A percentile compares a stretch with the other conserved stretches of the same genome.
These are phyloP conservation scores for Heteractis magnifica DNA, from an alignment of 92 coral and sea anemone genomes.

Conservation along the genomic window DNA sequence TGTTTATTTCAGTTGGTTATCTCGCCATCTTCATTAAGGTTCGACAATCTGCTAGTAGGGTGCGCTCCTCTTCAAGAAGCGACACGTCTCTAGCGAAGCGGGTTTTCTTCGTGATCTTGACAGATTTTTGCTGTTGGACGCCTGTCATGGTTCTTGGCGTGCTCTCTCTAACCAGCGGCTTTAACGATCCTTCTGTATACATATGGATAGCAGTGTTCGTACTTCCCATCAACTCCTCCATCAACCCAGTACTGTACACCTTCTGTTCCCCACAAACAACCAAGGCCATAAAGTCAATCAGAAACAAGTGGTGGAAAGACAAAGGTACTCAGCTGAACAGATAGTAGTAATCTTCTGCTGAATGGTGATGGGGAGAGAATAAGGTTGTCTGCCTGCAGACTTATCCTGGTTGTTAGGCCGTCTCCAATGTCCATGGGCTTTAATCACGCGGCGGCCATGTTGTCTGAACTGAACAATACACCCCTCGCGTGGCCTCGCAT, in stretches of 20 bases:
- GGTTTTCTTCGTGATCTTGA: conserved; percentile 18
- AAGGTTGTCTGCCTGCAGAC: too few species aligned
- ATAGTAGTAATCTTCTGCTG: too few species aligned
- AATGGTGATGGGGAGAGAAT: too few species aligned
- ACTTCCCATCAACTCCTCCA: conserved; percentile 29
- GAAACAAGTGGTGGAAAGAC: neutral
- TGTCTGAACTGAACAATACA: too few species aligned
- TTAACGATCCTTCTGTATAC: neutral
- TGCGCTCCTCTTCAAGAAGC: conserved; percentile 7
- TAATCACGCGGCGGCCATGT: too few species aligned
- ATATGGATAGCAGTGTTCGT: neutral
- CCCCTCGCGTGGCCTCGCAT: too few species aligned
- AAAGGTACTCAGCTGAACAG: neutral
- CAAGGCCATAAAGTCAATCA: neutral
- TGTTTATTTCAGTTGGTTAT: conserved; percentile 63
- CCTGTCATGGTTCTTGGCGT: neutral
- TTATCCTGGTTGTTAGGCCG: too few species aligned
- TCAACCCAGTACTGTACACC: conserved; percentile 33
- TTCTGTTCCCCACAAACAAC: conserved; percentile 4
- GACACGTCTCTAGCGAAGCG: conserved; percentile 19
- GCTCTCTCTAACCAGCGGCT: neutral
- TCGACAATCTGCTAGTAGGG: neutral
- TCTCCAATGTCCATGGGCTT: too few species aligned
- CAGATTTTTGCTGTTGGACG: neutral
- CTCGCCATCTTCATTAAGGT: conserved; percentile 38